phyloP scores from a whole-genome alignment of 2,113 vertebrate species.

The Nibea coibor region DNA sequence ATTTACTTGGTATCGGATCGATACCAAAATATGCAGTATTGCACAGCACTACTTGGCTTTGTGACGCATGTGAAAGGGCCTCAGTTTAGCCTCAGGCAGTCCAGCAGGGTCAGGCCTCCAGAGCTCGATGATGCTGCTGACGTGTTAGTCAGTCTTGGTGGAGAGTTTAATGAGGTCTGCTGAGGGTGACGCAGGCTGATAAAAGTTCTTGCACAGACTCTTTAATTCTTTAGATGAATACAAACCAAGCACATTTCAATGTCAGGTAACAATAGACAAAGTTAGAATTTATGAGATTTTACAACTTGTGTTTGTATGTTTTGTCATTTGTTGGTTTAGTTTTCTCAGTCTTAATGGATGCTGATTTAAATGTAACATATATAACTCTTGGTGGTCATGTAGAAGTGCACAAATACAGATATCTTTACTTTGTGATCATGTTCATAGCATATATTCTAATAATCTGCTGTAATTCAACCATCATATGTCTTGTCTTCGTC shows the following conservation, averaged over 20 bases:
- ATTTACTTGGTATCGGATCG: too few relatives aligned
- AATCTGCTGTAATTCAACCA: constrained; percentile 1
- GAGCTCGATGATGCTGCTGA: not conserved
- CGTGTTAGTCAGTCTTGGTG: not conserved
- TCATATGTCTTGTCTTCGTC: constrained; percentile 6
- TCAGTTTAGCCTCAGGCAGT: too few relatives aligned
- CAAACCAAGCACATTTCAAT: not conserved
- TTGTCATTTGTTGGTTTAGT: too few relatives aligned
- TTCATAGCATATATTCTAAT: constrained; percentile 20
- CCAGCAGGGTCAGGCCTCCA: not conserved
- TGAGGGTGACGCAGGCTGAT: not conserved
- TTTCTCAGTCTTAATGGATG: not conserved
- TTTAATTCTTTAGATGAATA: not conserved
- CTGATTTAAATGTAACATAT: not conserved
- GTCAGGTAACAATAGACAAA: not conserved
- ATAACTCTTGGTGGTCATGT: not conserved
- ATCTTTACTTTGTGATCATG: constrained; percentile 18
- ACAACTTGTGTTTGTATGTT: too few relatives aligned
- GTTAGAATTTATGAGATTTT: too few relatives aligned
- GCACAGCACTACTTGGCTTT: too few relatives aligned
- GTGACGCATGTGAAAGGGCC: too few relatives aligned
- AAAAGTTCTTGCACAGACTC: not conserved
- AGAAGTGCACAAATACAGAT: not conserved
- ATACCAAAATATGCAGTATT: too few relatives aligned
- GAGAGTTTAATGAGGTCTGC: not conserved